Evolutionary conservation across 2,797 vertebrate species (phyloP).

Genomic region (Acanthopagrus latus): DNA sequence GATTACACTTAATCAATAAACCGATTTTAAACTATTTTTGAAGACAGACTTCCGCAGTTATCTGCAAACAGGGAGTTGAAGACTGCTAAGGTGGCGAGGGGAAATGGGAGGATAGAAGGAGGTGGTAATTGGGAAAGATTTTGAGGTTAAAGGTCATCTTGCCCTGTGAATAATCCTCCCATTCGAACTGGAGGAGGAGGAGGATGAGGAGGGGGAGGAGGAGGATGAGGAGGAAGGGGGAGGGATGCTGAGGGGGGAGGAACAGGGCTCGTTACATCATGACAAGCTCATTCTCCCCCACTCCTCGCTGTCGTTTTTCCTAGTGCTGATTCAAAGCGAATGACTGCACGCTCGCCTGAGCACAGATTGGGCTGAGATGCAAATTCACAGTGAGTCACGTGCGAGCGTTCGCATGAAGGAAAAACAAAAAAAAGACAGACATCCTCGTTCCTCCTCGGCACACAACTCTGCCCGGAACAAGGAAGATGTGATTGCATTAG

Average conservation of each 20-base stretch:
- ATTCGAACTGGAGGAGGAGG: constrained; percentile 46
- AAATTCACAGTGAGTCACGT: constrained; percentile 72
- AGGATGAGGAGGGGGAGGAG: constrained; percentile 28
- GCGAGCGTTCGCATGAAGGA: constrained; percentile 34
- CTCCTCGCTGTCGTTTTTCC: constrained; percentile 32
- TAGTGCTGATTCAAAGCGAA: constrained; percentile 69
- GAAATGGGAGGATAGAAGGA: constrained; percentile 3
- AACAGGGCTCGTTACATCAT: constrained; percentile 71
- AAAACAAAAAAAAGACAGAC: constrained; percentile 12
- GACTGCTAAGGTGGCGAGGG: constrained; percentile 7
- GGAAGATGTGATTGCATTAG: constrained; percentile 41
- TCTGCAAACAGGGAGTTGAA: background rate
- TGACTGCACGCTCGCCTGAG: constrained; percentile 52
- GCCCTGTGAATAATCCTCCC: constrained; percentile 55
- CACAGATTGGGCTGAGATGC: constrained; percentile 71
- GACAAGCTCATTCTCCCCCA: constrained; percentile 34
- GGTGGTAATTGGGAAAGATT: constrained; percentile 27
- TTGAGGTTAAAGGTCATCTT: constrained; percentile 67
- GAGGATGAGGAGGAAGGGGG: background rate
- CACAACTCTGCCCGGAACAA: constrained; percentile 32
- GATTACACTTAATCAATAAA: constrained; percentile 5
- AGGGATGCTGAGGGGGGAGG: background rate
- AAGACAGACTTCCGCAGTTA: constrained; percentile 21
- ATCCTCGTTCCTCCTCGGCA: constrained; percentile 38
- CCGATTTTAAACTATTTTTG: background rate